Conservation (phyloP, 2,113 vertebrate genomes). For the Hippoglossus stenolepis region DNA sequence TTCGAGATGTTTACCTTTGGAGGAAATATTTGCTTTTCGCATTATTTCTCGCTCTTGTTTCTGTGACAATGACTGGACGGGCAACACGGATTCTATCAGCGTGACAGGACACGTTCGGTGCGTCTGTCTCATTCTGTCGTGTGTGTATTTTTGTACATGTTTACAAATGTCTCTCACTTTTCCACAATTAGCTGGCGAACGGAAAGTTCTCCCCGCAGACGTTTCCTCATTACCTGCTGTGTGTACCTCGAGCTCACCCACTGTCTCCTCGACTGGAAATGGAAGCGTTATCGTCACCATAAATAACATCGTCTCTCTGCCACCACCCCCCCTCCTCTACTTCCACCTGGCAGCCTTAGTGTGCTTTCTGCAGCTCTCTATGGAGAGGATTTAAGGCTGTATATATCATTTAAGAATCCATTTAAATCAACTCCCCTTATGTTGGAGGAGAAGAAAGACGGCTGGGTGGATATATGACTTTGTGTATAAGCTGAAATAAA, state of each 20-base stretch:
- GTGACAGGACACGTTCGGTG: not conserved
- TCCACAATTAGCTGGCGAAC: constrained; percentile 64
- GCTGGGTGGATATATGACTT: constrained; percentile 37
- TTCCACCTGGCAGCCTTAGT: constrained; percentile 51
- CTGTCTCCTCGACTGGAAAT: constrained; percentile 57
- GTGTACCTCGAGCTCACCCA: constrained; percentile 45
- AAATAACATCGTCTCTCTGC: constrained; percentile 61
- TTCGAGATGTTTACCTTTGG: not conserved
- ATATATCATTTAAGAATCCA: constrained; percentile 71
- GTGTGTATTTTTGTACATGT: constrained; percentile 5
- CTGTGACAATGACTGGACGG: not conserved
- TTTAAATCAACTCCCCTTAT: constrained; percentile 65
- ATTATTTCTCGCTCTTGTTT: constrained; percentile 4
- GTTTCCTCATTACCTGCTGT: constrained; percentile 61
- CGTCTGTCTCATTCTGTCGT: not conserved
- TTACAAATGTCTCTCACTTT: constrained; percentile 51
- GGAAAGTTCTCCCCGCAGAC: constrained; percentile 61
- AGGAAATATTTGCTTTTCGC: constrained; percentile 15
- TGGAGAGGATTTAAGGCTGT: constrained; percentile 62
- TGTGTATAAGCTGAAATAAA: constrained; percentile 28
- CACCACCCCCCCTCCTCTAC: not conserved
- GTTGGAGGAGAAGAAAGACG: constrained; percentile 47
- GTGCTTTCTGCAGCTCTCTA: constrained; percentile 39
- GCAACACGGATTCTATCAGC: not conserved
- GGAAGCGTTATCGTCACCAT: constrained; percentile 61